Percentiles rank a stretch among this genome's conserved stretches.
Conservation (phyloP, 2,888 invertebrate species). For the Leptinotarsa tumamoca region DNA sequence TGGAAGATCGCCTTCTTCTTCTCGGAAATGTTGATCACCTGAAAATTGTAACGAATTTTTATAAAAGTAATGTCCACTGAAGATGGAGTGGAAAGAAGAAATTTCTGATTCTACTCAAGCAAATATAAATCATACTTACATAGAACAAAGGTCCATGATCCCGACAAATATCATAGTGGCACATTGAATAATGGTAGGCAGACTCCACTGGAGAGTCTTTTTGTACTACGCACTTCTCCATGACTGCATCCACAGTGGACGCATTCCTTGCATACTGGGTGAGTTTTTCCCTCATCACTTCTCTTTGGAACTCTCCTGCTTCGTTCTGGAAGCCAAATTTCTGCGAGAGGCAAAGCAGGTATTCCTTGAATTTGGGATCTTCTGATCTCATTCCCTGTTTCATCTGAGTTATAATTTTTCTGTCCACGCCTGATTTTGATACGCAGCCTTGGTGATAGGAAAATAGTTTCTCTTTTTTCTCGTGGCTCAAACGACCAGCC, state of each 20-base stretch:
- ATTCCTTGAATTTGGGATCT: slow-evolving; percentile 24
- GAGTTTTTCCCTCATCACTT: slow-evolving; percentile 11
- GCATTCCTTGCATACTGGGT: not conserved
- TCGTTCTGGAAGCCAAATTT: slow-evolving; percentile 23
- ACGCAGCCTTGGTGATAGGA: slow-evolving; percentile 14
- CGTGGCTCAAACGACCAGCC: not conserved
- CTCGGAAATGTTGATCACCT: not conserved
- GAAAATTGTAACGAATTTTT: not conserved
- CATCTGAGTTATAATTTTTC: not conserved
- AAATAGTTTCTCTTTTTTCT: not conserved
- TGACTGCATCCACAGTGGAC: not conserved
- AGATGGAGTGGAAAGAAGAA: too few species aligned
- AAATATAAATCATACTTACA: not conserved
- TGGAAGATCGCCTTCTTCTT: not conserved
- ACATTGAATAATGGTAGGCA: slow-evolving; percentile 19
- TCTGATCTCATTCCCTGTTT: not conserved
- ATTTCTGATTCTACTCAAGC: too few species aligned
- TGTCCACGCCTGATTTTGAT: slow-evolving; percentile 1
- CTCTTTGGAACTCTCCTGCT: slow-evolving; percentile 19
- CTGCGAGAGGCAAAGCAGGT: slow-evolving; percentile 3
- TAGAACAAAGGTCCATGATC: not conserved
- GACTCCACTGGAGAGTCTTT: not conserved
- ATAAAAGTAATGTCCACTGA: not conserved
- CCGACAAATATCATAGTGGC: not conserved
- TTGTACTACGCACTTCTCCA: slow-evolving; percentile 10